Evolutionary conservation across 1,140 invertebrate genomes (phyloP), one percentile per base, ranked within the genome.

Genomic region (Colletes gigas): DNA sequence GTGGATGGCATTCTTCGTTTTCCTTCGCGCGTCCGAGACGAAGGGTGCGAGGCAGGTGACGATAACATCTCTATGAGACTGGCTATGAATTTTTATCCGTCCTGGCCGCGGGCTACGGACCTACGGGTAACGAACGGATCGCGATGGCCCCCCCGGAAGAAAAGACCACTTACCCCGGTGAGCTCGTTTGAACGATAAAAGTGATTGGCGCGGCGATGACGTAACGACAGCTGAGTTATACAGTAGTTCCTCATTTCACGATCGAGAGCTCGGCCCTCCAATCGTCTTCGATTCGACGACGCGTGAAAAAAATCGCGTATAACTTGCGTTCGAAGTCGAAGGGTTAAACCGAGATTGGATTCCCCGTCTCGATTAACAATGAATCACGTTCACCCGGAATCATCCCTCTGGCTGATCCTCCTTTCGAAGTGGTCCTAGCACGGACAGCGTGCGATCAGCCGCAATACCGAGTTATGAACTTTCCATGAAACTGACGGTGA

Each of bases 31-130:
- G 81, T 41, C 59, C 30, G 54, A 66, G 83, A 74, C 65, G 84
- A 75, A 87, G 85, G 69, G 82, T 39, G 59, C 68, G 74, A 75
- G 60, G 81, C 74, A 69, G 70, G 52, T n/a, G 72, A 68, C 52
- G 84, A 87, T 87, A 87, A 86, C 84, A 87, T 86, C 84, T 86
- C 82, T 78, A 81, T 65, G 62, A 87, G 78, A 67, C 50, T 65
- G 84, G 70, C 84, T 86, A 87, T 87, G 85, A 87, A 87, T 87
- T 86, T 87, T 87, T 87, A 87, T 87, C 67, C 84, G 44, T 55
- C 30, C 65, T 60, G 65, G 72, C 84, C 81, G 63, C 57, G 63
- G 63, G 85, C 80, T 82, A 85, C 66, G 41, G 47, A 30, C 55
- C 60, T 70, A 59, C 12, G 50, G 70, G 54, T 67, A 41, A 74